Percentiles rank a stretch among this genome's conserved stretches.
These are phyloP conservation scores for Stictonetta naevosa DNA, from an alignment of 2,113 vertebrate genomes.

Conservation along the genomic window DNA sequence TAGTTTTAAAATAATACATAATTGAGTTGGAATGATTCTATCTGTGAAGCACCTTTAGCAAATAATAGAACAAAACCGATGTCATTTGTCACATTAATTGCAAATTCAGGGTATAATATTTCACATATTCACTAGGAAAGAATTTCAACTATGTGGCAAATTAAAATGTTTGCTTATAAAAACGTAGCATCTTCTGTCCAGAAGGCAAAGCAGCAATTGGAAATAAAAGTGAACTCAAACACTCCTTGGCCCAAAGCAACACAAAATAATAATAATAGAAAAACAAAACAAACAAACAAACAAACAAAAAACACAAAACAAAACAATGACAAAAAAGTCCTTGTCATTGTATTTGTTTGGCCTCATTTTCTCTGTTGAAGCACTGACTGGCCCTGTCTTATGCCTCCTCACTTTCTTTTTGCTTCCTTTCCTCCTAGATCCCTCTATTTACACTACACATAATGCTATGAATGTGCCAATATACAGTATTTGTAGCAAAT, in stretches of 20 bases:
- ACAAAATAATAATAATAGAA: neutral
- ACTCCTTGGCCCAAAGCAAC: conserved; percentile 24
- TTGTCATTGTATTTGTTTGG: conserved; percentile 2
- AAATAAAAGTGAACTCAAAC: conserved; percentile 38
- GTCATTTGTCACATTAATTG: conserved; percentile 70
- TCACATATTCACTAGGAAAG: conserved; percentile 72
- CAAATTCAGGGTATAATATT: conserved; percentile 70
- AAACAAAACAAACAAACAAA: neutral
- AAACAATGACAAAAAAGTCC: neutral
- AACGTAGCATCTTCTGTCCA: conserved; percentile 44
- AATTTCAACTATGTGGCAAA: conserved; percentile 73
- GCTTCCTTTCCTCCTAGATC: neutral
- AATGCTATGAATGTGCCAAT: neutral
- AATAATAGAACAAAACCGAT: conserved; percentile 23
- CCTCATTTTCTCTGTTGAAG: neutral
- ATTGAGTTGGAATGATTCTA: conserved; percentile 46
- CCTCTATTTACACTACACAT: neutral
- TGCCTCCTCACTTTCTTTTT: neutral
- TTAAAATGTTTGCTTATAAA: conserved; percentile 58
- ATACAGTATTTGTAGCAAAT: neutral
- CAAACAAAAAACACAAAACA: neutral
- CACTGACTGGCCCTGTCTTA: neutral
- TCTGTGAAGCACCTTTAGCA: conserved; percentile 60
- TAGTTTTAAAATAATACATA: conserved; percentile 59
- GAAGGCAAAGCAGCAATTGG: conserved; percentile 39